Percentiles rank a stretch among this genome's conserved stretches.
phyloP scores from a whole-genome alignment of 2,113 vertebrate genomes.

The Sisor rabdophorus region DNA sequence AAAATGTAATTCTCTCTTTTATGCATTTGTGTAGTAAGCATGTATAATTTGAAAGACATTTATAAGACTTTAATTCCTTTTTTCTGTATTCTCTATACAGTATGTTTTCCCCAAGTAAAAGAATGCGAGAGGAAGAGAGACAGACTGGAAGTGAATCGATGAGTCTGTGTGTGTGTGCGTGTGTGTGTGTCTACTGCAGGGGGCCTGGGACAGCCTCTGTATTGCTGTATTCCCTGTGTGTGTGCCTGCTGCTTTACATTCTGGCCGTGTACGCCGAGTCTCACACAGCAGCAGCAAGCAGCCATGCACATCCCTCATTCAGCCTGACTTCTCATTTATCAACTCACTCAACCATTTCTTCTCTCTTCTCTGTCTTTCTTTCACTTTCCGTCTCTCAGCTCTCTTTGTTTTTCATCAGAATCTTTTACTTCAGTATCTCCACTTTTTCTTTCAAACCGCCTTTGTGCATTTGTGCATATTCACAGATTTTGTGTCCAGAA shows the following conservation, averaged over 20 bases:
- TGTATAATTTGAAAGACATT: neutral
- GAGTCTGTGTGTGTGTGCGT: slow-evolving; percentile 30
- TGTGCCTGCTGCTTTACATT: slow-evolving; percentile 69
- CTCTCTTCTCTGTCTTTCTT: slow-evolving; percentile 16
- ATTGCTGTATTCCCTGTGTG: slow-evolving; percentile 48
- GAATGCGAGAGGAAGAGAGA: slow-evolving; percentile 24
- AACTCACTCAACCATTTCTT: slow-evolving; percentile 47
- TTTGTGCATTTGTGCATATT: slow-evolving; percentile 24
- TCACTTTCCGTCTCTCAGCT: neutral
- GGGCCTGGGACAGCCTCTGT: slow-evolving; percentile 57
- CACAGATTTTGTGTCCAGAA: slow-evolving; percentile 2
- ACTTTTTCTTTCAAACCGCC: neutral
- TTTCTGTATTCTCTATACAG: slow-evolving; percentile 8
- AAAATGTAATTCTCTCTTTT: neutral
- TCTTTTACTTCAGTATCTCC: neutral
- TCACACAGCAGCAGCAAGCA: slow-evolving; percentile 56
- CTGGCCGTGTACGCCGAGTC: slow-evolving; percentile 65
- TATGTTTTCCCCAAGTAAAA: neutral
- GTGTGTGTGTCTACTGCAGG: slow-evolving; percentile 39
- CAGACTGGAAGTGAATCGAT: neutral
- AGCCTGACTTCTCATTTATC: slow-evolving; percentile 47
- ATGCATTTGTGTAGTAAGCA: neutral
- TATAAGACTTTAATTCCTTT: neutral
- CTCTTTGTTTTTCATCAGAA: neutral
- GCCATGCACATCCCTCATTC: slow-evolving; percentile 55